Evolutionary conservation across 2,888 invertebrate species (phyloP), one percentile per base, ranked within the genome.

Genomic region (Chrysolina americana): DNA sequence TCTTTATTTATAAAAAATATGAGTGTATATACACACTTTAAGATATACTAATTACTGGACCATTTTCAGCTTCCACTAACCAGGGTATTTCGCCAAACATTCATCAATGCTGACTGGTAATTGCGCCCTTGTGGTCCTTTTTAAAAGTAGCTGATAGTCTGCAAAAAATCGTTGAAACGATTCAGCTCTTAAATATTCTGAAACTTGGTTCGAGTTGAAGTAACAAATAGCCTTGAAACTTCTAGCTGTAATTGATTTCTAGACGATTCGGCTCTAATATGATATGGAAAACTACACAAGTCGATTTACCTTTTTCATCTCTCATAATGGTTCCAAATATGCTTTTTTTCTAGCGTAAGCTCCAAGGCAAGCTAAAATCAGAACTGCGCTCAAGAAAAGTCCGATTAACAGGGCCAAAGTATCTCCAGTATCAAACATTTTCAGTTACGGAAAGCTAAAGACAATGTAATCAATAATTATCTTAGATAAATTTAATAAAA

Each of bases 321-420:
- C 80, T 71, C 41, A 81, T 62, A 88, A 73, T n/a, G 85, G 83
- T 79, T 88, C 87, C 75, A 86, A 80, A 68, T 82, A 82, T 66
- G 91, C 90, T 86, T 90, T 89, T 85, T 90, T 91, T 83, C 93
- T 89, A 21, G 93, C 93, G 84, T 93, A 93, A 79, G 91, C 92
- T 48, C 93, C 93, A 83, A 93, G 89, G 87, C 93, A 93, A 23
- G 93, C 93, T 69, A 93, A 89, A 74, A 93, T 90, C 81, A 92
- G 92, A 74, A 92, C 85, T 36, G 90, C 89, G 64, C 91, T 89
- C 56, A 93, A 90, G 59, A 91, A 88, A 53, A 93, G 81, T 0
- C 93, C 93, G 68, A 93, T 83, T 78, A 93, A 88, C 23, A 93
- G 89, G 6, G 93, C 93, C 78, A 93, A 83, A 76, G 92, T 92